Conservation (phyloP, 2,888 invertebrate species). For the Steinernema carpocapsae region DNA sequence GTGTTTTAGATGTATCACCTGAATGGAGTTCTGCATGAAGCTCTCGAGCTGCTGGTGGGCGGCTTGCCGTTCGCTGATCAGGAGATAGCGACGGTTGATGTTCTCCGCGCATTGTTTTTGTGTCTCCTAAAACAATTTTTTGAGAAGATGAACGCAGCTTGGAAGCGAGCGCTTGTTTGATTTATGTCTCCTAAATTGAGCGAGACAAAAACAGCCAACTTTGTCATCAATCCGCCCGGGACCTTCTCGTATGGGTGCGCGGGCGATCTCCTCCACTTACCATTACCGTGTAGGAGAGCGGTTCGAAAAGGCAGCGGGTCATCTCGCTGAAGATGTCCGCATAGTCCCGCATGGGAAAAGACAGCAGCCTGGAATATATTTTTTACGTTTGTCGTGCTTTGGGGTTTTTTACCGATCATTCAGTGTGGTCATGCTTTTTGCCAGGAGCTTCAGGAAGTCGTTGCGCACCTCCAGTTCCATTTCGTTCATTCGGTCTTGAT, state of each 20-base stretch:
- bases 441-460: neutral
- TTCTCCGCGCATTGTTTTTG: conserved; percentile 52
- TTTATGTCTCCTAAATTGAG: too few species aligned
- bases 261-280: conserved; percentile 43
- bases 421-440: neutral
- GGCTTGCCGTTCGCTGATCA: conserved; percentile 16
- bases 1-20: too few species aligned
- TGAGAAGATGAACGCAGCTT: too few species aligned
- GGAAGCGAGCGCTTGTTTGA: too few species aligned
- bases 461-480: conserved; percentile 8
- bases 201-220: too few species aligned
- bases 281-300: conserved; percentile 46
- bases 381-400: neutral
- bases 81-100: conserved; percentile 41
- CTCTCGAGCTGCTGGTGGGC: conserved; percentile 10
- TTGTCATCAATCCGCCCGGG: too few species aligned
- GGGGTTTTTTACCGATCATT: neutral
- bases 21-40: conserved; percentile 8
- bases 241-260: too few species aligned
- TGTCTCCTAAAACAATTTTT: conserved; percentile 47
- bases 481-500: neutral
- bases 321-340: conserved; percentile 56
- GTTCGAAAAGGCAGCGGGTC: conserved; percentile 55
- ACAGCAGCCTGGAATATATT: neutral
- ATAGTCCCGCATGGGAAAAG: conserved; percentile 52